A percentile compares a stretch with the other conserved stretches of the same genome.
These are phyloP conservation scores for Sinosuthora webbiana DNA, from an alignment of 2,113 vertebrate genomes.

Conservation along the genomic window DNA sequence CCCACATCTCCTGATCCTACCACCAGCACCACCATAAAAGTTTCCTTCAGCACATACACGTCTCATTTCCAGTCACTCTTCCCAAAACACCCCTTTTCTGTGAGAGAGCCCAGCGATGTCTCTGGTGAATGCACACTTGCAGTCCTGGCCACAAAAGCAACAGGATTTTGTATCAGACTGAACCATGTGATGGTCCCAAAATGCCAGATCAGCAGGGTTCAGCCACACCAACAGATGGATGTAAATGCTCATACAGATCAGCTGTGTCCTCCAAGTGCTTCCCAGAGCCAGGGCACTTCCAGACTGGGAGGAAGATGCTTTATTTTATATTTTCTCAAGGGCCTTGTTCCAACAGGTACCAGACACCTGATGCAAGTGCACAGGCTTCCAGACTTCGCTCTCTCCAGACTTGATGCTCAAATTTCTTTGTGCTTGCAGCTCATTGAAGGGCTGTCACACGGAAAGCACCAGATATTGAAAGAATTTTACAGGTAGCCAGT, in stretches of 20 bases:
- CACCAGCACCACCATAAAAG: neutral
- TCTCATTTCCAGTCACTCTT: neutral
- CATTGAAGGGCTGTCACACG: neutral
- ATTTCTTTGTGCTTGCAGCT: neutral
- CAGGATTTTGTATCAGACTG: neutral
- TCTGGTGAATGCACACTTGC: neutral
- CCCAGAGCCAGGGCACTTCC: neutral
- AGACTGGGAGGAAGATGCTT: neutral
- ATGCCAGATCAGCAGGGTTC: neutral
- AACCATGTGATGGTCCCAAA: neutral
- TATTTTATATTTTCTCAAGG: neutral
- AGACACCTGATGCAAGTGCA: neutral
- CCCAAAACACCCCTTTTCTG: neutral
- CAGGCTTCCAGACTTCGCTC: neutral
- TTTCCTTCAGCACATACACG: neutral
- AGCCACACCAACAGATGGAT: neutral
- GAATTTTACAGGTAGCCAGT: neutral
- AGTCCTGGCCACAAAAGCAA: neutral
- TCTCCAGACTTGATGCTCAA: neutral
- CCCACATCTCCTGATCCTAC: neutral
- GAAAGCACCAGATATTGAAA: neutral
- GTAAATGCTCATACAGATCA: neutral
- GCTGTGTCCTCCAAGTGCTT: neutral
- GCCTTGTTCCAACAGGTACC: neutral
- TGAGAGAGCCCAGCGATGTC: neutral